These are phyloP conservation scores for Halcyon leucocephala DNA, from an alignment of 2,797 vertebrate species.

Conservation along the genomic window DNA sequence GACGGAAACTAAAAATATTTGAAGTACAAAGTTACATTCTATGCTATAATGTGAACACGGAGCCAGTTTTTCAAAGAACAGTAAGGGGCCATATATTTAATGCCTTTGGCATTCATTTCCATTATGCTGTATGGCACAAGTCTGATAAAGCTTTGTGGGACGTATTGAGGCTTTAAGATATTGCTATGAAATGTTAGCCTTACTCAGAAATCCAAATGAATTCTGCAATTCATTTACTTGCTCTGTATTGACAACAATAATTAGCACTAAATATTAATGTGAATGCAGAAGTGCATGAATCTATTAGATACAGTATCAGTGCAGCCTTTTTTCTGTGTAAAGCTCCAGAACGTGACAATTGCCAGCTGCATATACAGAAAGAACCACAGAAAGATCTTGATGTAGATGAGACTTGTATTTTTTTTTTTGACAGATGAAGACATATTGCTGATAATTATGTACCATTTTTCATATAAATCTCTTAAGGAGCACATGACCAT, in stretches of 20 bases:
- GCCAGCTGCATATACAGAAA: neutral
- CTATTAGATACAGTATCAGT: neutral
- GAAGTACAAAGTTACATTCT: neutral
- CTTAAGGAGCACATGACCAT: neutral
- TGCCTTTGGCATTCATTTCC: neutral
- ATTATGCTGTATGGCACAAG: neutral
- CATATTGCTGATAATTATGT: neutral
- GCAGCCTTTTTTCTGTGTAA: neutral
- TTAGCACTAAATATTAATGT: constrained; percentile 16
- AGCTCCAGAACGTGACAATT: neutral
- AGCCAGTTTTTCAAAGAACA: neutral
- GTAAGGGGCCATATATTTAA: neutral
- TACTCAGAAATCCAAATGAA: neutral
- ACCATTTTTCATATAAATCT: neutral
- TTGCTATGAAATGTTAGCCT: neutral
- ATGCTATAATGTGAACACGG: neutral
- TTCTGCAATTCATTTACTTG: neutral
- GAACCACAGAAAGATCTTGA: neutral
- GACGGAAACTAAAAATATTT: constrained; percentile 2
- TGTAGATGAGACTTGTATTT: neutral
- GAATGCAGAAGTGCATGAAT: neutral
- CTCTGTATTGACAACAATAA: neutral
- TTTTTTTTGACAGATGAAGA: neutral
- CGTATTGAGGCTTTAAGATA: neutral
- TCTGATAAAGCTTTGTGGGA: constrained; percentile 4